These are phyloP conservation scores for Tethea ocularis DNA, from an alignment of 2,888 invertebrate genomes.

Conservation along the genomic window DNA sequence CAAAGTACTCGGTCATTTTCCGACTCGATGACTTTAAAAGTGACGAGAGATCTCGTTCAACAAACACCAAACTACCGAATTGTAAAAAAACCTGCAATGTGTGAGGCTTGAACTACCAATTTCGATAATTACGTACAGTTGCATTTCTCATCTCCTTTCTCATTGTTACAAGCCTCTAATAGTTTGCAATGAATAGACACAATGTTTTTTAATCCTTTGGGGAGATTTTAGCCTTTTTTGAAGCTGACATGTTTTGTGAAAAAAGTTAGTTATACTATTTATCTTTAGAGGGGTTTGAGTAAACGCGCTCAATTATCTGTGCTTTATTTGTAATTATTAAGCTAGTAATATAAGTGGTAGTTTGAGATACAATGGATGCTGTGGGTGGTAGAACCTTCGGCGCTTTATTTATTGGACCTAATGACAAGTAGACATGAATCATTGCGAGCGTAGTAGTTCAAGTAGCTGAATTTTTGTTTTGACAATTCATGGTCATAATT, in stretches of 20 bases:
- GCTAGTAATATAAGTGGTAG: slow-evolving; percentile 29
- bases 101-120: slow-evolving; percentile 22
- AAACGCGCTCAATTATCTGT: slow-evolving; percentile 56
- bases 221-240: slow-evolving; percentile 26
- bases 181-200: not conserved
- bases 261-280: slow-evolving; percentile 16
- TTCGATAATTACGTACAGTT: slow-evolving; percentile 7
- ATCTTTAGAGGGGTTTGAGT: slow-evolving; percentile 36
- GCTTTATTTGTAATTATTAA: slow-evolving; percentile 42
- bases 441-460: no score
- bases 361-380: slow-evolving; percentile 19
- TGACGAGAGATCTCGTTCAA: slow-evolving; percentile 12
- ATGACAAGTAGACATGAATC: no score
- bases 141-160: slow-evolving; percentile 1
- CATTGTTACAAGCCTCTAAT: slow-evolving; percentile 3
- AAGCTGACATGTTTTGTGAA: slow-evolving; percentile 22
- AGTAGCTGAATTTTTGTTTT: no score
- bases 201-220: slow-evolving; percentile 42
- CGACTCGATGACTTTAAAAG: slow-evolving; percentile 25
- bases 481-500: no score
- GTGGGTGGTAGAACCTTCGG: slow-evolving; percentile 21
- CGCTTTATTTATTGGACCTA: not conserved
- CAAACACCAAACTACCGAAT: slow-evolving; percentile 7
- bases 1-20: slow-evolving; percentile 27
- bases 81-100: slow-evolving; percentile 21